phyloP scores from a whole-genome alignment of 2,888 invertebrate species.

The Stratiomys singularior region DNA sequence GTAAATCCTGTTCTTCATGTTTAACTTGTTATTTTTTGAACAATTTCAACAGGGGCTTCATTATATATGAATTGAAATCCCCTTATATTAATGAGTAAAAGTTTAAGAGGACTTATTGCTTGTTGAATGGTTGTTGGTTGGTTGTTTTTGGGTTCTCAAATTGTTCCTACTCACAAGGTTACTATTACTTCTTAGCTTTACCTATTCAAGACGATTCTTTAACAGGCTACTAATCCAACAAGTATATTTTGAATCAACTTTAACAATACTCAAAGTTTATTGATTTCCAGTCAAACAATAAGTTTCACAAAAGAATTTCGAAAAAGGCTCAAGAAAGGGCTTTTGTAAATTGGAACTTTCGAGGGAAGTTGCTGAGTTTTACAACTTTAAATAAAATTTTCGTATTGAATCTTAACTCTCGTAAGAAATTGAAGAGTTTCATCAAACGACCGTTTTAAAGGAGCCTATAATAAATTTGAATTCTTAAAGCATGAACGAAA shows the following conservation, averaged over 20 bases:
- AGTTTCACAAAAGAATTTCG: background rate
- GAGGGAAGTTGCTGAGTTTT: no score
- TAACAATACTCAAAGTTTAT: background rate
- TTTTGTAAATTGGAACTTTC: background rate
- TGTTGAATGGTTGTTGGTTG: no score
- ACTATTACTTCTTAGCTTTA: no score
- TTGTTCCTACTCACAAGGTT: no score
- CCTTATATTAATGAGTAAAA: slow-evolving; percentile 31
- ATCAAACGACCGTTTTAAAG: no score
- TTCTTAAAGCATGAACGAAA: no score
- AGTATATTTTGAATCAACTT: background rate
- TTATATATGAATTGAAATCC: slow-evolving; percentile 40
- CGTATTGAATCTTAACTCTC: no score
- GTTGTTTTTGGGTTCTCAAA: no score
- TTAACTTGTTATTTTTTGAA: slow-evolving; percentile 23
- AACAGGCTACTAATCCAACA: background rate
- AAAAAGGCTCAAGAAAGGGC: background rate
- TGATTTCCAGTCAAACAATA: slow-evolving; percentile 1
- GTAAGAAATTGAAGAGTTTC: no score
- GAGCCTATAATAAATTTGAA: no score
- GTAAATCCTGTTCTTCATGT: background rate
- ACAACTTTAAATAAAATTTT: no score
- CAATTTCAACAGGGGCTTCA: slow-evolving; percentile 31
- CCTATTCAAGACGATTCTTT: no score
- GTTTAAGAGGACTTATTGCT: slow-evolving; percentile 16